Evolutionary conservation across 2,888 invertebrate genomes (phyloP).

Genomic region (Phymatocera aterrima): DNA sequence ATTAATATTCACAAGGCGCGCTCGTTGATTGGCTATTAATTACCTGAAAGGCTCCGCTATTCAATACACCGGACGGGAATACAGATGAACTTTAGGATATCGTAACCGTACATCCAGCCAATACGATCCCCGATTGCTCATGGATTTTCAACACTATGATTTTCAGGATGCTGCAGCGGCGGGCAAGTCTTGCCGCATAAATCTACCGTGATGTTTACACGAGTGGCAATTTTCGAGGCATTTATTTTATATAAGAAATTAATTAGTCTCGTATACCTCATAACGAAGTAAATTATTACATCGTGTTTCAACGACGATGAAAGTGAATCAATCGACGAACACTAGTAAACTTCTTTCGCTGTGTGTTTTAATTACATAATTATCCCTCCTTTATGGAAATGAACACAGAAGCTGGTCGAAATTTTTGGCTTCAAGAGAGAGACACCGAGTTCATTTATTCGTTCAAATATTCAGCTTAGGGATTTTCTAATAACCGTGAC

Average conservation of each 20-base stretch:
- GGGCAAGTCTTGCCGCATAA: slow-evolving; percentile 9
- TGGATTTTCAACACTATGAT: slow-evolving; percentile 36
- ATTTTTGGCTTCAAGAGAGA: not conserved
- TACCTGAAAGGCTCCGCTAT: slow-evolving; percentile 58
- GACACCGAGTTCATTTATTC: not conserved
- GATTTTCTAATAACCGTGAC: slow-evolving; percentile 16
- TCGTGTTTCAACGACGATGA: not conserved
- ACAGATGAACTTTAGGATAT: slow-evolving; percentile 66
- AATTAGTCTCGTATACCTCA: not conserved
- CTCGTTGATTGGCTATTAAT: slow-evolving; percentile 71
- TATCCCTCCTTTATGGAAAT: not conserved
- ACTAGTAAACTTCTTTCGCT: no score
- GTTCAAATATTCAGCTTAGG: not conserved
- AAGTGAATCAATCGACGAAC: slow-evolving; percentile 1
- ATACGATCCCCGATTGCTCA: slow-evolving; percentile 3
- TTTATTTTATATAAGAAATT: slow-evolving; percentile 36
- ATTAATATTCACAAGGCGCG: slow-evolving; percentile 68
- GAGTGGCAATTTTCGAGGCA: slow-evolving; percentile 42
- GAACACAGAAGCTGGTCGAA: not conserved
- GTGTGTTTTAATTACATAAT: not conserved
- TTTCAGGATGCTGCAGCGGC: not conserved
- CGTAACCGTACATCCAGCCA: slow-evolving; percentile 45
- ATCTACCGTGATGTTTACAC: slow-evolving; percentile 40
- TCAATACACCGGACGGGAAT: slow-evolving; percentile 67
- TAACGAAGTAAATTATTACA: slow-evolving; percentile 7